phyloP scores from a whole-genome alignment of 1,140 invertebrate species.

The Rhopalosiphum padi region DNA sequence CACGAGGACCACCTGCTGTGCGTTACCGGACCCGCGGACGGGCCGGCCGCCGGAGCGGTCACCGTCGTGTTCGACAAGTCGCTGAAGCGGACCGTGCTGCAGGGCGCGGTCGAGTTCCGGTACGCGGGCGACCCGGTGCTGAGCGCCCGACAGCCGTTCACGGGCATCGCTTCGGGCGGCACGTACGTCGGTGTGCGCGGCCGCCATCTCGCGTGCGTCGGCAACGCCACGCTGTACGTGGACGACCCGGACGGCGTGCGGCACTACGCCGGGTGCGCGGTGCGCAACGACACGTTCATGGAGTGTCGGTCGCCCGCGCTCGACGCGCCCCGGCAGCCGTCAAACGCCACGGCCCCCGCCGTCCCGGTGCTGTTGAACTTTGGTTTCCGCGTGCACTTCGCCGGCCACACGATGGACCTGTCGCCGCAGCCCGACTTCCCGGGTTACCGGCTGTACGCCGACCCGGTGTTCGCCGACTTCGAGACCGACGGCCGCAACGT shows the following conservation, averaged over 20 bases:
- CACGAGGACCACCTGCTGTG: neutral
- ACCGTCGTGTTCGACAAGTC: neutral
- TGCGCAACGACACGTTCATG: constrained; percentile 76
- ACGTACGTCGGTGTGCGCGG: neutral
- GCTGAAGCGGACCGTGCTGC: neutral
- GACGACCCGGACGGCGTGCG: neutral
- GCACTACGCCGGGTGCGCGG: neutral
- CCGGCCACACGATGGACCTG: neutral
- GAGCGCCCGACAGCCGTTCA: neutral
- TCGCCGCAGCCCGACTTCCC: neutral
- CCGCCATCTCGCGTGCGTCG: neutral
- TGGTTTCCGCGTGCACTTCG: neutral
- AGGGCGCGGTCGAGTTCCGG: neutral
- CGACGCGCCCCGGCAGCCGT: constrained; percentile 64
- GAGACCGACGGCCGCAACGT: neutral
- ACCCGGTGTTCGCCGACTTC: neutral
- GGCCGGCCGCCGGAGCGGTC: neutral
- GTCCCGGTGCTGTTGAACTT: neutral
- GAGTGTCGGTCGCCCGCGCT: constrained; percentile 84
- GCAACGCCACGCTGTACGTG: neutral
- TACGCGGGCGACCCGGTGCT: neutral
- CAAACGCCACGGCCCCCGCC: too few species aligned
- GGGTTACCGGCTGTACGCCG: neutral
- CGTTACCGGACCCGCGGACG: neutral
- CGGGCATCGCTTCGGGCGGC: neutral